phyloP scores from a whole-genome alignment of 2,888 invertebrate genomes.

The Helobdella robusta region DNA sequence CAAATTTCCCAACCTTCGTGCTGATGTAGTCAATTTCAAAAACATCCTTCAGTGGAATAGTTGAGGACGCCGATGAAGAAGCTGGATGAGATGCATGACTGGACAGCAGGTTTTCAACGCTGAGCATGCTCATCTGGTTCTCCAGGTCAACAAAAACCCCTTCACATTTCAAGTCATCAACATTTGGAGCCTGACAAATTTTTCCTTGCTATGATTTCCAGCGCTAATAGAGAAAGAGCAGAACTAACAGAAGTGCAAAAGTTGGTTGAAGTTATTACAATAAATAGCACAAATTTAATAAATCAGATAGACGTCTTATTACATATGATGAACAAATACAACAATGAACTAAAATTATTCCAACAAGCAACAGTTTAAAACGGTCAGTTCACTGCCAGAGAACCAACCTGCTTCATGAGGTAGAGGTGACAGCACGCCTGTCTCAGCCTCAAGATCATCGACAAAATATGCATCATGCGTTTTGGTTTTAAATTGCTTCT shows the following conservation, averaged over 20 bases:
- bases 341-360: too few relatives aligned
- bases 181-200: conserved; percentile 54
- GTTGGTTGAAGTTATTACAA: too few relatives aligned
- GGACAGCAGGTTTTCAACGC: conserved; percentile 48
- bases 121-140: conserved; percentile 48
- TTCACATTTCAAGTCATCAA: conserved; percentile 44
- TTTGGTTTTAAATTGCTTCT: too few relatives aligned
- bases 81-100: conserved; percentile 53
- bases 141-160: conserved; percentile 44
- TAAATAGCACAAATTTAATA: neutral
- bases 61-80: too few relatives aligned
- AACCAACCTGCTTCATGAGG: conserved; percentile 59
- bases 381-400: too few relatives aligned
- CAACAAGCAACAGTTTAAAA: too few relatives aligned
- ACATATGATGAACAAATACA: too few relatives aligned
- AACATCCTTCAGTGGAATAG: too few relatives aligned
- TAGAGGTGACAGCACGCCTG: conserved; percentile 84
- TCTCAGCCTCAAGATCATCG: conserved; percentile 70
- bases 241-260: too few relatives aligned
- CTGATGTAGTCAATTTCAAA: conserved; percentile 38
- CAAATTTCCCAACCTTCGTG: conserved; percentile 45
- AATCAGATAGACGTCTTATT: too few relatives aligned
- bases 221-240: too few relatives aligned
- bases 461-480: conserved; percentile 56
- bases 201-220: too few relatives aligned